Percentiles rank a stretch among this genome's conserved stretches.
These are phyloP conservation scores for Astur gentilis DNA, from an alignment of 2,113 vertebrate species.

Conservation along the genomic window DNA sequence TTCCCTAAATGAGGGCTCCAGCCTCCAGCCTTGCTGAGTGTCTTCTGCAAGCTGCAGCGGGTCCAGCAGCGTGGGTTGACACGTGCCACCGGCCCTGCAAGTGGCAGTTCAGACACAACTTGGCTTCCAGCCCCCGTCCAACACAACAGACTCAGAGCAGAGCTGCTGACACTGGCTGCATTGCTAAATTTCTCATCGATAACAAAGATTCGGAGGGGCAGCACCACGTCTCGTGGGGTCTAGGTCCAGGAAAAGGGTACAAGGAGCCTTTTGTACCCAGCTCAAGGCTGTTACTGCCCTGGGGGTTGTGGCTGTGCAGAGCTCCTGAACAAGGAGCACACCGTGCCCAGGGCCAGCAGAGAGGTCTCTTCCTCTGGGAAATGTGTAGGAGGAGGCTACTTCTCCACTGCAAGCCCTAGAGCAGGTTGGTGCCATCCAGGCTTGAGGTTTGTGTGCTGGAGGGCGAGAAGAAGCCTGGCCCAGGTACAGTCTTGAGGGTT, in stretches of 20 bases:
- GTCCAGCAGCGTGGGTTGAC: neutral
- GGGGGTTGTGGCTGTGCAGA: fast-evolving
- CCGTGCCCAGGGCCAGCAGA: neutral
- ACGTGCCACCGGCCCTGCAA: neutral
- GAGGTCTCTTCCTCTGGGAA: neutral
- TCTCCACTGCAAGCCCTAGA: neutral
- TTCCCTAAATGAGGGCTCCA: neutral
- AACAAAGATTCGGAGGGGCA: neutral
- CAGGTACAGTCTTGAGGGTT: neutral
- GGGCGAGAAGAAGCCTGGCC: neutral
- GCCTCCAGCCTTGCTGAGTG: too few relatives aligned
- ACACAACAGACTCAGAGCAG: neutral
- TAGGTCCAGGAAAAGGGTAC: neutral
- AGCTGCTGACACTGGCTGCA: neutral
- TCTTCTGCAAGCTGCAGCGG: neutral
- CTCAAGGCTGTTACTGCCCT: neutral
- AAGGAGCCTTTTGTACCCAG: neutral
- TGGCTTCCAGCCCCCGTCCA: neutral
- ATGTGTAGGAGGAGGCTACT: neutral
- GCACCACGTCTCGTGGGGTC: too few relatives aligned
- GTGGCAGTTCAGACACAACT: neutral
- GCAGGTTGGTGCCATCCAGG: neutral
- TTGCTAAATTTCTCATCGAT: neutral
- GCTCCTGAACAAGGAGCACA: neutral
- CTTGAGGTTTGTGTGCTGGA: neutral